Percentiles rank a stretch among this genome's conserved stretches.
phyloP scores from a whole-genome alignment of 2,888 invertebrate genomes.

The Tetanocera ferruginea region DNA sequence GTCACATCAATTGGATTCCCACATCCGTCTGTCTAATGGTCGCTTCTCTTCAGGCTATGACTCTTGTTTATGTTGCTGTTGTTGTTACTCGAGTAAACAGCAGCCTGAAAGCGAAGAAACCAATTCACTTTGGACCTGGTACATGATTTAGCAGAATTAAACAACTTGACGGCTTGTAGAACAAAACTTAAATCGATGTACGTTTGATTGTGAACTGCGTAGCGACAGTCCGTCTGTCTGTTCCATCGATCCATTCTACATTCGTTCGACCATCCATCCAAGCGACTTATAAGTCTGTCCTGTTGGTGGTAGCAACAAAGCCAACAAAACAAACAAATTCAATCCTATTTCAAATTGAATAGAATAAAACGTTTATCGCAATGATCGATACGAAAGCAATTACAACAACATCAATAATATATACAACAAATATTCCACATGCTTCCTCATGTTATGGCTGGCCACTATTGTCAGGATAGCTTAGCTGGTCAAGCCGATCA shows the following conservation, averaged over 20 bases:
- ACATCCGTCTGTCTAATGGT: slow-evolving; percentile 35
- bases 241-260: slow-evolving; percentile 2
- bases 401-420: not conserved
- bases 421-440: not conserved
- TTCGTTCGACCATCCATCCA: not conserved
- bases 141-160: slow-evolving; percentile 38
- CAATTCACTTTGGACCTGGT: slow-evolving; percentile 20
- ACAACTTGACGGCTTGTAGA: slow-evolving; percentile 35
- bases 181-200: slow-evolving; percentile 32
- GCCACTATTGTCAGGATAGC: too few species aligned
- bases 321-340: slow-evolving; percentile 19
- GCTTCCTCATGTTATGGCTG: too few species aligned
- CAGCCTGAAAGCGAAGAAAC: slow-evolving; percentile 4
- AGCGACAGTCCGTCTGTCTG: not conserved
- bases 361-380: slow-evolving; percentile 17
- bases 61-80: slow-evolving; percentile 4
- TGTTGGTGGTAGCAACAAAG: slow-evolving; percentile 19
- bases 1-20: slow-evolving; percentile 22
- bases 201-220: slow-evolving; percentile 13
- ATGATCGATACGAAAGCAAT: slow-evolving; percentile 17
- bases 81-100: not conserved
- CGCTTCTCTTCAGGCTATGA: not conserved
- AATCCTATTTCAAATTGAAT: slow-evolving; percentile 10
- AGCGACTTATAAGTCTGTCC: slow-evolving; percentile 4
- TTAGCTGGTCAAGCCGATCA: too few species aligned